Evolutionary conservation across 2,797 vertebrate genomes (phyloP).

Genomic region (Epinephelus malabaricus): DNA sequence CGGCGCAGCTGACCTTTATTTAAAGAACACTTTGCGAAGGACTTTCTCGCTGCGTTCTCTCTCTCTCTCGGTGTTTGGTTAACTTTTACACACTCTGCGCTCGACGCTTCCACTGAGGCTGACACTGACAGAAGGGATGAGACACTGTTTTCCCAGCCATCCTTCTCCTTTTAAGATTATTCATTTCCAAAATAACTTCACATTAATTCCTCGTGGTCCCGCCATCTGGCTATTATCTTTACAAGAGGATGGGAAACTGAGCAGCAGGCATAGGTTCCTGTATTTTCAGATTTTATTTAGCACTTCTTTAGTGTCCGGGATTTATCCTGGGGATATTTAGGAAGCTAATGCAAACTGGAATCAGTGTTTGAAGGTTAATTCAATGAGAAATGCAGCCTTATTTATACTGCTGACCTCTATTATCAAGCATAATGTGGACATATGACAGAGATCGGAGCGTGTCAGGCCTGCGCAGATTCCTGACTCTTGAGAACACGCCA

Average conservation of each 20-base stretch:
- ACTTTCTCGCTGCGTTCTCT: slow-evolving; percentile 16
- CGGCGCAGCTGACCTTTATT: slow-evolving; percentile 28
- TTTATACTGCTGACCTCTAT: slow-evolving; percentile 23
- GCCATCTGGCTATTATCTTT: slow-evolving; percentile 66
- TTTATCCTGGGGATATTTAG: slow-evolving; percentile 17
- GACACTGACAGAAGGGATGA: slow-evolving; percentile 58
- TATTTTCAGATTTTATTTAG: slow-evolving; percentile 10
- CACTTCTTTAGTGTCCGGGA: slow-evolving; percentile 1
- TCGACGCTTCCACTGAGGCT: slow-evolving; percentile 15
- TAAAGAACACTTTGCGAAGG: slow-evolving; percentile 11
- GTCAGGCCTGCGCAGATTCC: slow-evolving; percentile 11
- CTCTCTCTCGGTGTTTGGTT: slow-evolving; percentile 18
- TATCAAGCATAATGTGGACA: slow-evolving; percentile 12
- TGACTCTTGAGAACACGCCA: background rate
- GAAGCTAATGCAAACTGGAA: background rate
- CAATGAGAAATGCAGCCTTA: slow-evolving; percentile 4
- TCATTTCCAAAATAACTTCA: slow-evolving; percentile 57
- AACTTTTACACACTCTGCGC: slow-evolving; percentile 28
- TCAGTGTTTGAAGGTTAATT: slow-evolving; percentile 41
- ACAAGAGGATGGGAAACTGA: slow-evolving; percentile 42
- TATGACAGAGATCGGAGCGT: slow-evolving; percentile 7
- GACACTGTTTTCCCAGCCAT: slow-evolving; percentile 45
- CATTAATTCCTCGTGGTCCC: slow-evolving; percentile 45
- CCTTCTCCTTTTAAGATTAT: slow-evolving; percentile 37
- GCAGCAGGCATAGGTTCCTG: slow-evolving; percentile 37